Base-by-base conservation (phyloP, 2,888 invertebrate species). In the Caradrina clavipalpis region DNA sequence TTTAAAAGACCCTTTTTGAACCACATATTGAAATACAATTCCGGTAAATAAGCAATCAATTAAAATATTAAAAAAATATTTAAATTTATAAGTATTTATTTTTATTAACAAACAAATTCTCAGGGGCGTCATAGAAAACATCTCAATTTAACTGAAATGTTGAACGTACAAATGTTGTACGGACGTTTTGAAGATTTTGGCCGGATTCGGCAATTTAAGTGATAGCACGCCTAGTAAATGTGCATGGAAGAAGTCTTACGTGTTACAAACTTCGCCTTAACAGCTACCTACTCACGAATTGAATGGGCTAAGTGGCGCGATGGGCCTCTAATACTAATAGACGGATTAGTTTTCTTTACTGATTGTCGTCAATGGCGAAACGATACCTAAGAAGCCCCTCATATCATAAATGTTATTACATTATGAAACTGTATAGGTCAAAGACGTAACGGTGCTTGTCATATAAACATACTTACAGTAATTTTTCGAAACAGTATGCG, bases 261-360 rank as follows among this genome's bases (percentile, higher is more conserved):
- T 31, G 35, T 21, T 8, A 2, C 10, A 50, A 47, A 55, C 78
- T 67, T 76, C 72, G 58, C 78, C 72, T 78, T 83, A 87, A 83
- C 57, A 60, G 69, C 71, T 64, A 64, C 68, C 74, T 64, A 73
- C 78, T 73, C 64, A 78, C 61, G 56, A 77, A 85, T 82, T 78
- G 82, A 81, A 80, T 82, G 76, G 69, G 70, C 73, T 77, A 83
- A 85, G 82, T 86, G 82, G 76, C 77, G 78, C 80, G 84, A 87
- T 87, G 88, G 85, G 78, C 78, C 78, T 82, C 83, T 85, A 89
- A 90, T 90, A 90, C 90, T 90, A 91, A 91, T 91, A 84, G 87
- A 78, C 78, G 86, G 90, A 91, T 91, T 89, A 89, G 87, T 90
- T 89, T 90, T 88, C 87, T 85, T 87, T 84, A 86, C 86, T 84